phyloP scores from a whole-genome alignment of 2,888 invertebrate species.

The Sinodicranocentrus sp. region DNA sequence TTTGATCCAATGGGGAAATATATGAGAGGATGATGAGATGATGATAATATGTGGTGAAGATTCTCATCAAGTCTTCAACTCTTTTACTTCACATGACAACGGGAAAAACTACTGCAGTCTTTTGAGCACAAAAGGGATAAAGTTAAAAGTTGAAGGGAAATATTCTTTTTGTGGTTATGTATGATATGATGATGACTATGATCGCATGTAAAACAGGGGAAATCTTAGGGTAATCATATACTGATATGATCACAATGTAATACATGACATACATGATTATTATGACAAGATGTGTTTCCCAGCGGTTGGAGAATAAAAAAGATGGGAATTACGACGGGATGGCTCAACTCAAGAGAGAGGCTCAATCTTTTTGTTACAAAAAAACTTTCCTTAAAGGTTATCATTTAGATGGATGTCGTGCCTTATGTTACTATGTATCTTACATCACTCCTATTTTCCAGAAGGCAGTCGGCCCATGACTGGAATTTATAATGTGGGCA shows the following conservation, averaged over 20 bases:
- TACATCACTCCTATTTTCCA: not conserved
- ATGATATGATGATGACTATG: not conserved
- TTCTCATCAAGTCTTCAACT: not conserved
- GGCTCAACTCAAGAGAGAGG: not conserved
- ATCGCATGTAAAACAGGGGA: no score
- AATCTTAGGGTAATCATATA: not conserved
- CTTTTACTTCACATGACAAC: not conserved
- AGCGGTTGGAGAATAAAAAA: not conserved
- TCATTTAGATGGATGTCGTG: no score
- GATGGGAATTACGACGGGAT: not conserved
- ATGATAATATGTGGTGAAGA: not conserved
- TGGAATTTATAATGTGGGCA: constrained; percentile 4
- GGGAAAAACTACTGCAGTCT: not conserved
- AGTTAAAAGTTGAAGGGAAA: no score
- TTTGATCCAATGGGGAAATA: not conserved
- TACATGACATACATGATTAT: constrained; percentile 10
- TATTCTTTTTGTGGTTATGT: not conserved
- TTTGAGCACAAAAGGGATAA: not conserved
- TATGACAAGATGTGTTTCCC: not conserved
- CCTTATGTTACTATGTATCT: no score
- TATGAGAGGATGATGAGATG: not conserved
- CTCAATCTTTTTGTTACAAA: not conserved
- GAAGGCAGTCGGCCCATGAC: not conserved
- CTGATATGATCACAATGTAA: not conserved
- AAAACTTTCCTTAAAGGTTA: not conserved